A percentile compares a stretch with the other conserved stretches of the same genome.
Conservation (phyloP, 2,888 invertebrate species). For the Drosophila robusta region DNA sequence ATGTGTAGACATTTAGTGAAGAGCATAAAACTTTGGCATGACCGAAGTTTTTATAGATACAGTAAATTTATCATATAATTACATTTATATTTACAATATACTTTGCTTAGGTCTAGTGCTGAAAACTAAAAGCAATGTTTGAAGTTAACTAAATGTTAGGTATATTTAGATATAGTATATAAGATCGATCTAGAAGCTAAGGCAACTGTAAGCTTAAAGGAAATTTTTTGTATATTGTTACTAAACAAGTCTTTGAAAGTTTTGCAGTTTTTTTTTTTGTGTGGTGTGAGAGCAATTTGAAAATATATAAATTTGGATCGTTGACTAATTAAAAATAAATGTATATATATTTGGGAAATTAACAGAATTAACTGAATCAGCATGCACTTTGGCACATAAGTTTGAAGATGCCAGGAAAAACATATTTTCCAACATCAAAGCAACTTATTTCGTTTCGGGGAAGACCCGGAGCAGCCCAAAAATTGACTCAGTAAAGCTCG, state of each 20-base stretch:
- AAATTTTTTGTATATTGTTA: slow-evolving; percentile 23
- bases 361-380: not conserved
- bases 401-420: too few relatives aligned
- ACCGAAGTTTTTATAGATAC: slow-evolving; percentile 42
- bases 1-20: slow-evolving; percentile 55
- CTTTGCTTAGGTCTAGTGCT: slow-evolving; percentile 27
- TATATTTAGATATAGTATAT: slow-evolving; percentile 4
- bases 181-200: slow-evolving; percentile 38
- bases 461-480: slow-evolving; percentile 15
- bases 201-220: slow-evolving; percentile 43
- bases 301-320: slow-evolving; percentile 29
- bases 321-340: slow-evolving; percentile 25
- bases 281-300: slow-evolving; percentile 10
- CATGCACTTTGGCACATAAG: not conserved
- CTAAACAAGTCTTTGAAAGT: slow-evolving; percentile 45
- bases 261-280: not conserved
- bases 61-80: slow-evolving; percentile 32
- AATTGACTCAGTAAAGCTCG: slow-evolving; percentile 39
- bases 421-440: not conserved
- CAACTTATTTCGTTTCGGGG: not conserved
- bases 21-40: slow-evolving; percentile 59
- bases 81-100: slow-evolving; percentile 54
- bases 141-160: slow-evolving; percentile 24
- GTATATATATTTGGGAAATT: not conserved
- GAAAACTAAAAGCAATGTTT: slow-evolving; percentile 43